Evolutionary conservation across 2,888 invertebrate genomes (phyloP).

Genomic region (Elmis aenea): DNA sequence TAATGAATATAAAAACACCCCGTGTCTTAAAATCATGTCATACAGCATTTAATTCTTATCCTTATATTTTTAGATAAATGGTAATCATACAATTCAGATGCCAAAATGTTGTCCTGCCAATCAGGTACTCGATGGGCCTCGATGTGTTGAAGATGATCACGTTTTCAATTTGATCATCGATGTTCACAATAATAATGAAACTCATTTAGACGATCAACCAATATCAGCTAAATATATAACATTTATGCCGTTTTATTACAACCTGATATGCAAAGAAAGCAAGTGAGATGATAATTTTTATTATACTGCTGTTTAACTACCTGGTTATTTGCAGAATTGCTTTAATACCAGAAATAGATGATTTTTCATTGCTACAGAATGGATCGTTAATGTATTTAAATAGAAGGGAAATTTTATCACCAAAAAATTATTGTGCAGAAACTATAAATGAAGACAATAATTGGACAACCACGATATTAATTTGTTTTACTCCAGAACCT

Average conservation of each 20-base stretch:
- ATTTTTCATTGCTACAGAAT: slow-evolving; percentile 22
- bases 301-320: too few species aligned
- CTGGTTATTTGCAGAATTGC: slow-evolving; percentile 20
- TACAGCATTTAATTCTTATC: too few species aligned
- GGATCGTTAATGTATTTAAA: slow-evolving; percentile 27
- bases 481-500: slow-evolving; percentile 10
- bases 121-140: slow-evolving; percentile 11
- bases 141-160: slow-evolving; percentile 14
- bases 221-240: slow-evolving; percentile 14
- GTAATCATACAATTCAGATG: slow-evolving; percentile 23
- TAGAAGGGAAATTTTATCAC: slow-evolving; percentile 20
- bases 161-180: slow-evolving; percentile 18
- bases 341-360: slow-evolving; percentile 19
- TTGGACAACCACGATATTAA: slow-evolving; percentile 21
- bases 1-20: too few species aligned
- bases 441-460: slow-evolving; percentile 13
- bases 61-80: slow-evolving; percentile 21
- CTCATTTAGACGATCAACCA: slow-evolving; percentile 27
- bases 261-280: background rate
- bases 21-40: too few species aligned
- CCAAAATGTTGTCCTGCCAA: slow-evolving; percentile 29
- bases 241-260: slow-evolving; percentile 20
- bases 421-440: slow-evolving; percentile 32
- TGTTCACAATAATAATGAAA: slow-evolving; percentile 25
- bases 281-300: too few species aligned